These are phyloP conservation scores for Clistopyga incitator DNA, from an alignment of 2,888 invertebrate genomes.

Conservation along the genomic window DNA sequence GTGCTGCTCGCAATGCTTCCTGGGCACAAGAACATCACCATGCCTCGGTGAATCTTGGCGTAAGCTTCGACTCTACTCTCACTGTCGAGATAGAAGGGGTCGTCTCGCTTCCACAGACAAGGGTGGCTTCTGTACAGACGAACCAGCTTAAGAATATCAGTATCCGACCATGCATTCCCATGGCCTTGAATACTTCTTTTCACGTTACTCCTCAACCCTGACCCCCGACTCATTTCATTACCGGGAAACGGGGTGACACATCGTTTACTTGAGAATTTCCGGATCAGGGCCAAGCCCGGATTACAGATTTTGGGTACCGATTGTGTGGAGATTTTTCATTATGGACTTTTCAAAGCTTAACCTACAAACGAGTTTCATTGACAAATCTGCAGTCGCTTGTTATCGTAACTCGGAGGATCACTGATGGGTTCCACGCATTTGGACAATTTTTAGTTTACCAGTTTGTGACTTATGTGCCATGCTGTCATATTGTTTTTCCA, in stretches of 20 bases:
- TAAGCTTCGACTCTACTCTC: constrained; percentile 72
- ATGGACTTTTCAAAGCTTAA: background rate
- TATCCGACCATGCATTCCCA: constrained; percentile 69
- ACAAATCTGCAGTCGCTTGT: too few species aligned
- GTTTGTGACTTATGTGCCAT: too few species aligned
- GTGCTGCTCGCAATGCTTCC: constrained; percentile 57
- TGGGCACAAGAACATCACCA: constrained; percentile 45
- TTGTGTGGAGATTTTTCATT: background rate
- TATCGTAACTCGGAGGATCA: too few species aligned
- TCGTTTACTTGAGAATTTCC: background rate
- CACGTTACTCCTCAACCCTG: constrained; percentile 34
- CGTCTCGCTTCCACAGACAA: constrained; percentile 75
- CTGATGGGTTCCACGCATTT: too few species aligned
- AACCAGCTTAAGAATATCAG: constrained; percentile 70
- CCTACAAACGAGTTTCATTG: too few species aligned
- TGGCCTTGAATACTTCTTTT: constrained; percentile 20
- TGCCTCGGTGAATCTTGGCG: constrained; percentile 69
- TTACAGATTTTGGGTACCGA: background rate
- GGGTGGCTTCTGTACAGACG: constrained; percentile 70
- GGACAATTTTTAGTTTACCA: too few species aligned
- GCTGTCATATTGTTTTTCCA: too few species aligned
- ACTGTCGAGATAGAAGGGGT: constrained; percentile 69
- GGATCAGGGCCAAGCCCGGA: background rate
- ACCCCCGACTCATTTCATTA: constrained; percentile 39
- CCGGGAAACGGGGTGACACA: background rate